Evolutionary conservation across 2,113 vertebrate species (phyloP).

Genomic region (Oplegnathus fasciatus): DNA sequence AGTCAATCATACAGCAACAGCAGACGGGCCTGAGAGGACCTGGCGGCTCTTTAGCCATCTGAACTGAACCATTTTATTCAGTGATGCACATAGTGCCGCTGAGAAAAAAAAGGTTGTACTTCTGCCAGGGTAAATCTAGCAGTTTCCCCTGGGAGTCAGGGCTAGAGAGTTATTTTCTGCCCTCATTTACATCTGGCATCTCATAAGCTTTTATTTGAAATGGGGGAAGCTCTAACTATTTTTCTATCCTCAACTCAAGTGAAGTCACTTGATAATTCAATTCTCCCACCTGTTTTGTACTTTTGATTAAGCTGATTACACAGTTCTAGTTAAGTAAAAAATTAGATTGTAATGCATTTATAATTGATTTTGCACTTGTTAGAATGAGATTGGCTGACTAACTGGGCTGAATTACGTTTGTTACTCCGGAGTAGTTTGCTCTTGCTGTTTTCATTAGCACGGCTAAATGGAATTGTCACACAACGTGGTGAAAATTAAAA

Average conservation of each 20-base stretch:
- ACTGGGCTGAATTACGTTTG: slow-evolving; percentile 10
- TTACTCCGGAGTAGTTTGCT: slow-evolving; percentile 1
- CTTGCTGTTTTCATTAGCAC: slow-evolving; percentile 20
- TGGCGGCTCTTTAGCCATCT: slow-evolving; percentile 26
- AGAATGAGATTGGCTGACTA: slow-evolving; percentile 7
- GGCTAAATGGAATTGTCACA: slow-evolving; percentile 14
- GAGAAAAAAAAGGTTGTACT: slow-evolving; percentile 3
- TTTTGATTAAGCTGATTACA: slow-evolving; percentile 42
- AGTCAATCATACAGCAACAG: neutral
- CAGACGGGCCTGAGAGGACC: slow-evolving; percentile 1
- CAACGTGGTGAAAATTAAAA: neutral
- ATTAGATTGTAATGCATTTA: slow-evolving; percentile 25
- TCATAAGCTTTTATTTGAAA: slow-evolving; percentile 9
- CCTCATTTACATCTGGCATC: slow-evolving; percentile 31
- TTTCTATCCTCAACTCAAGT: neutral
- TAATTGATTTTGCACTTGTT: slow-evolving; percentile 47
- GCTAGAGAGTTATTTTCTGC: slow-evolving; percentile 19
- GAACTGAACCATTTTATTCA: slow-evolving; percentile 19
- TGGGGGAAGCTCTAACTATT: neutral
- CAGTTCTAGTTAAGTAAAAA: slow-evolving; percentile 3
- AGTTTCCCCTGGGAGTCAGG: neutral
- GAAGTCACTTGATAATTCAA: slow-evolving; percentile 11
- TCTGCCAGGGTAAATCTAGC: slow-evolving; percentile 18
- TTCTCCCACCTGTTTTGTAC: slow-evolving; percentile 22
- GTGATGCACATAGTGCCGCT: neutral